Evolutionary conservation across 2,113 vertebrate species (phyloP), one percentile per base, ranked within the genome.

Genomic region (Marcusenius ussheri): DNA sequence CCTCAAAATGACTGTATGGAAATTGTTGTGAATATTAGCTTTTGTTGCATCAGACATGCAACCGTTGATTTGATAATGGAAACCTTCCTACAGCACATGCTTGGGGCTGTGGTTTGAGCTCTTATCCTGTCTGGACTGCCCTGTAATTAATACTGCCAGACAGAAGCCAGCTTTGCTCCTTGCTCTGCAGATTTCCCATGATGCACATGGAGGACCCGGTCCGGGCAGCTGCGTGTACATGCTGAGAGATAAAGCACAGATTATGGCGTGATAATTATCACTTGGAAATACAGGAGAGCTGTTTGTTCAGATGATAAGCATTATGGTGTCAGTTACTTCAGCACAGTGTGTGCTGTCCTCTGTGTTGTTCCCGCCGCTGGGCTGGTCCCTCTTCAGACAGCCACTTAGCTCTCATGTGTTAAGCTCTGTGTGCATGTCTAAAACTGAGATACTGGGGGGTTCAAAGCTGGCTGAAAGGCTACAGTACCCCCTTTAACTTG

Each of bases 211-310:
- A 17, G 53, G 88, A 46, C 39, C 80, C 45, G 9, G 56, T 49
- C 45, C 24, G 21, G 53, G 80, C 13, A 70, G 88, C 27, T 42
- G 83, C 10, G 45, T 66, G 77, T 91, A 90, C 77, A 62, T 87
- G 89, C 84, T 83, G 56, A 42, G 83, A 83, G 56, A 50, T 31
- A 84, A 70, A 90, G 39, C 80, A 86, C 56, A 83, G 87, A 92
- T 90, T 89, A 88, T 88, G 80, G 58, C 89, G 90, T 92, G 91
- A 91, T 92, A 93, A 93, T 93, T 93, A 91, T 91, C 92, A 88
- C 91, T 91, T 49, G n/a, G 89, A 88, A 83, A 91, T 21, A 56
- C 24, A 31, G 58, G 21, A 87, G 88, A 31, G 35, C n/a, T 21
- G 50, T 53, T 87, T n/a, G n/a, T 53, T 35, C 89, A 88, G 31